A percentile compares a stretch with the other conserved stretches of the same genome.
Evolutionary conservation across 1,140 invertebrate genomes (phyloP).

Genomic region (Hyles euphorbiae): DNA sequence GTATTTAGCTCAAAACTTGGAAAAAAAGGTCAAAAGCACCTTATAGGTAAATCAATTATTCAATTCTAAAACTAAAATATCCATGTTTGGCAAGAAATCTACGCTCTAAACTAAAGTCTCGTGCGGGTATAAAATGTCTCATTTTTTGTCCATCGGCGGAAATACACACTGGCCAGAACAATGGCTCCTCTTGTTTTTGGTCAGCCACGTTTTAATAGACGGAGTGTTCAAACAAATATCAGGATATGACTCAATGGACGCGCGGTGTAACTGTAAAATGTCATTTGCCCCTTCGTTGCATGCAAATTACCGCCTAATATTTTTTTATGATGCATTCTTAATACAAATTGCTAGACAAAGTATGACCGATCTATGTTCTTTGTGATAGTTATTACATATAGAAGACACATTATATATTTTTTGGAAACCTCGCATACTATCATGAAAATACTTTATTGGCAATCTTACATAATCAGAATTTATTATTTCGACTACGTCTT

Average conservation of each 20-base stretch:
- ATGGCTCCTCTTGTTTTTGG: conserved; percentile 51
- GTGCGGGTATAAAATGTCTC: conserved; percentile 22
- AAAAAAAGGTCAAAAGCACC: too few relatives aligned
- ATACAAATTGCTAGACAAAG: too few relatives aligned
- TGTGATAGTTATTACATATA: too few relatives aligned
- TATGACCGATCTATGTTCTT: too few relatives aligned
- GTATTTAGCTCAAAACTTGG: too few relatives aligned
- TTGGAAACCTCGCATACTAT: too few relatives aligned
- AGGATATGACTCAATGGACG: conserved; percentile 52
- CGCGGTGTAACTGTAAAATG: conserved; percentile 24
- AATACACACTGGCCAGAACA: conserved; percentile 55
- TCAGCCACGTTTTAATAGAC: conserved; percentile 40
- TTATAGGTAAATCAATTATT: too few relatives aligned
- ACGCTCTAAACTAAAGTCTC: background rate
- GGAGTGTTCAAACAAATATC: conserved; percentile 17
- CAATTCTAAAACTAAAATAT: too few relatives aligned
- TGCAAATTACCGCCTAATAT: conserved; percentile 15
- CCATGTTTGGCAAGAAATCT: background rate
- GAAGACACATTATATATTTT: too few relatives aligned
- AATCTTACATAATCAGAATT: too few relatives aligned
- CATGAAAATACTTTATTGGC: too few relatives aligned
- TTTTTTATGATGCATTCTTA: conserved; percentile 1
- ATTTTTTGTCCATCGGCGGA: conserved; percentile 49
- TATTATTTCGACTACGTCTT: too few relatives aligned
- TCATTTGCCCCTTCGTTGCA: conserved; percentile 15